These are phyloP conservation scores for Myripristis murdjan DNA, from an alignment of 2,797 vertebrate species.

Conservation along the genomic window DNA sequence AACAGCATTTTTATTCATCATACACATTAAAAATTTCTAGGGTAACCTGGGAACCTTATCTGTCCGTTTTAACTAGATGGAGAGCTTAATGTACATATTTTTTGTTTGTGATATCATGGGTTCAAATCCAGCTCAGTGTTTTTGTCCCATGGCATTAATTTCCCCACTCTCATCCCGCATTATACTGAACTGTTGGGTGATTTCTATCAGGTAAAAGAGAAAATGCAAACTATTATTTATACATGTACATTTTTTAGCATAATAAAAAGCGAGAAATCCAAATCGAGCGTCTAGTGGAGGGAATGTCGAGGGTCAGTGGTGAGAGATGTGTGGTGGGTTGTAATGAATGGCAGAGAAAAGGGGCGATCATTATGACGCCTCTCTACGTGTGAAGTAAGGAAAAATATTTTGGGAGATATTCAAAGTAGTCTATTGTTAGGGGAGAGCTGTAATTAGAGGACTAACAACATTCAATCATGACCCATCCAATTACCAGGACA, in stretches of 20 bases:
- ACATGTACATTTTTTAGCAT: not conserved
- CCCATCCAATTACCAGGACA: slow-evolving; percentile 77
- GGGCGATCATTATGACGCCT: slow-evolving; percentile 55
- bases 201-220: slow-evolving; percentile 10
- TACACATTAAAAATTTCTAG: not conserved
- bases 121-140: not conserved
- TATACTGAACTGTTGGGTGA: slow-evolving; percentile 1
- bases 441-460: slow-evolving; percentile 66
- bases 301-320: slow-evolving; percentile 35
- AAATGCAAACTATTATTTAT: slow-evolving; percentile 2
- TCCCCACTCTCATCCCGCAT: not conserved
- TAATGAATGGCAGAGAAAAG: slow-evolving; percentile 32
- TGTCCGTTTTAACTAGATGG: slow-evolving; percentile 38
- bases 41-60: slow-evolving; percentile 6
- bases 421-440: slow-evolving; percentile 72
- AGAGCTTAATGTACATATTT: slow-evolving; percentile 14
- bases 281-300: not conserved
- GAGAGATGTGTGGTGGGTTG: slow-evolving; percentile 18
- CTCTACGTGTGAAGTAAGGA: slow-evolving; percentile 40
- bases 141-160: slow-evolving; percentile 26
- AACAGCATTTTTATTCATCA: slow-evolving; percentile 29
- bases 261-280: too few relatives aligned
- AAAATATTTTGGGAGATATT: slow-evolving; percentile 60
- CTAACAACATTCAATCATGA: slow-evolving; percentile 76
- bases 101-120: slow-evolving; percentile 16